Conservation (phyloP, 64 coral and sea anemone genomes). For the Actinia equina region DNA sequence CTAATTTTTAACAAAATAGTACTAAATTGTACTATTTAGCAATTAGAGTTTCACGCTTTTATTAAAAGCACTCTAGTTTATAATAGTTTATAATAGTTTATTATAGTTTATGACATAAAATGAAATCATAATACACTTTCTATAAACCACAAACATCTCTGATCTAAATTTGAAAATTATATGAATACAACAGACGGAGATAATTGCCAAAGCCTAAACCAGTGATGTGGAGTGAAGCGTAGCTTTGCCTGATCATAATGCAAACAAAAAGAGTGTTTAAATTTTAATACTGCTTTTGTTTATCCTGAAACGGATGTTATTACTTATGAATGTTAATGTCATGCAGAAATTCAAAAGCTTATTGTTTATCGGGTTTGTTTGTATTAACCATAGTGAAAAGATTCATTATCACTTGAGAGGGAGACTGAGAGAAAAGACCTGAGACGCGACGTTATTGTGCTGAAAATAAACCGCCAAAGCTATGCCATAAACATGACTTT, state of each 20-base stretch:
- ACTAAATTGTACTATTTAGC: too few species aligned
- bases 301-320: background rate
- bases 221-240: background rate
- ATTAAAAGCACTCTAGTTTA: too few species aligned
- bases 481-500: too few species aligned
- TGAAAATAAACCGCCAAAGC: background rate
- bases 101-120: too few species aligned
- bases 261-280: background rate
- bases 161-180: too few species aligned
- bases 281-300: background rate
- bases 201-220: background rate
- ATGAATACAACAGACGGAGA: too few species aligned
- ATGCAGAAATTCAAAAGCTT: slow-evolving; percentile 11
- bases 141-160: too few species aligned
- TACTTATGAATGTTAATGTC: slow-evolving; percentile 15
- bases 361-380: background rate
- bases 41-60: too few species aligned
- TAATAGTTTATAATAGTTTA: too few species aligned
- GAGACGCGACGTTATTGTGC: background rate
- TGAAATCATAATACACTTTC: too few species aligned
- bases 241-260: background rate
- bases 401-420: background rate
- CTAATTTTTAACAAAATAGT: too few species aligned
- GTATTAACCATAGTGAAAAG: background rate
- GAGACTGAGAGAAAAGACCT: background rate